A percentile compares a stretch with the other conserved stretches of the same genome.
Evolutionary conservation across 2,113 vertebrate species (phyloP).

Genomic region (Otis tarda): DNA sequence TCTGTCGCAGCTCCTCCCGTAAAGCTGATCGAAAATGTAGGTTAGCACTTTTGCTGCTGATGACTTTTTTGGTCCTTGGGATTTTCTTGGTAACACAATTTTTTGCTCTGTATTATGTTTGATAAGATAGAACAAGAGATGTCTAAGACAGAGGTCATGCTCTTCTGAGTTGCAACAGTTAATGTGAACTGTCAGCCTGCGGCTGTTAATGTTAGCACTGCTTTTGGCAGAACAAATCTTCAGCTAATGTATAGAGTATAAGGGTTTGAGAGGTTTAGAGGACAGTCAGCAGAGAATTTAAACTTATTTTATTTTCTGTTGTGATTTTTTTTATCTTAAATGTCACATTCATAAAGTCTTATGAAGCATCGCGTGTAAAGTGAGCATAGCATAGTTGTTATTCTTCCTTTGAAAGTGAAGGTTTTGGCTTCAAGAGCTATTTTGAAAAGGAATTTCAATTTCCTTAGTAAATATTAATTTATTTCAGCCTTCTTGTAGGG

Average conservation of each 20-base stretch:
- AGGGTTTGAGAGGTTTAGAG: constrained; percentile 31
- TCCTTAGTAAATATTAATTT: neutral
- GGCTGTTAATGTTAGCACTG: constrained; percentile 52
- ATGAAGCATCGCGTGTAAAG: neutral
- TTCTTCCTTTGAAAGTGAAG: neutral
- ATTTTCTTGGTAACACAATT: constrained; percentile 45
- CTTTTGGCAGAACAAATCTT: constrained; percentile 56
- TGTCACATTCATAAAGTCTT: neutral
- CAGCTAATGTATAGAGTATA: neutral
- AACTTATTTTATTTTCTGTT: constrained; percentile 6
- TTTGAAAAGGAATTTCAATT: neutral
- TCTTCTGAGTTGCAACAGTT: constrained; percentile 27
- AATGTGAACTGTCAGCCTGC: constrained; percentile 65
- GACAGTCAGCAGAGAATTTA: constrained; percentile 24
- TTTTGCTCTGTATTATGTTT: constrained; percentile 41
- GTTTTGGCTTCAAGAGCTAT: neutral
- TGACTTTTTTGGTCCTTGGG: constrained; percentile 50
- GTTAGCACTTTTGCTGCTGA: constrained; percentile 18
- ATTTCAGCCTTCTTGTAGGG: neutral
- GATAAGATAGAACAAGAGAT: constrained; percentile 57
- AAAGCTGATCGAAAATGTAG: neutral
- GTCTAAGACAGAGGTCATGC: constrained; percentile 43
- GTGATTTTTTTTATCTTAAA: constrained; percentile 11
- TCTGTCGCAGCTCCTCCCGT: neutral
- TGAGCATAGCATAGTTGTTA: neutral